Evolutionary conservation across 2,797 vertebrate genomes (phyloP).

Genomic region (Buceros bicornis): DNA sequence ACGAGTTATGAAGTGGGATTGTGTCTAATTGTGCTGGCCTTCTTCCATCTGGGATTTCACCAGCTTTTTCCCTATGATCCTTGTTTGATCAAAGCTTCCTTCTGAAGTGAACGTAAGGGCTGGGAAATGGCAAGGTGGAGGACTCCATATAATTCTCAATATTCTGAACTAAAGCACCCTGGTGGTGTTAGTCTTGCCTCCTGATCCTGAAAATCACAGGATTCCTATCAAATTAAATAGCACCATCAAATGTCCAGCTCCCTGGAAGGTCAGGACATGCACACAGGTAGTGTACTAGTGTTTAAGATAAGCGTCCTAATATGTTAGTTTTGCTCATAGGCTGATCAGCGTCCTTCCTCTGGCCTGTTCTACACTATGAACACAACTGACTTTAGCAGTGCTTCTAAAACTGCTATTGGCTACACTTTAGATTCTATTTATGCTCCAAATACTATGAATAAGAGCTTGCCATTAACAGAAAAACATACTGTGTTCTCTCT

Average conservation of each 20-base stretch:
- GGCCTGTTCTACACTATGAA: not conserved
- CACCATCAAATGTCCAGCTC: not conserved
- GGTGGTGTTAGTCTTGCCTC: not conserved
- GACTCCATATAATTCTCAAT: not conserved
- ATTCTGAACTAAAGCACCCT: not conserved
- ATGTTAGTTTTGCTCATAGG: not conserved
- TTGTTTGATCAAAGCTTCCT: not conserved
- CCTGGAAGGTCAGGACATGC: not conserved
- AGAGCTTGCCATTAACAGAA: not conserved
- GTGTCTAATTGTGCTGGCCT: not conserved
- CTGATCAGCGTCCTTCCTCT: not conserved
- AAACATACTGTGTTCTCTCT: not conserved
- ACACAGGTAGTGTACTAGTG: not conserved
- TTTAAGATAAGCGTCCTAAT: not conserved
- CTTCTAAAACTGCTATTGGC: not conserved
- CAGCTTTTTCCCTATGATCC: not conserved
- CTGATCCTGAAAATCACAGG: not conserved
- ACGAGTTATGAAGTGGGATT: not conserved
- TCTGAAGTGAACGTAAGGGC: not conserved
- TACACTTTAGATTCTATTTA: not conserved
- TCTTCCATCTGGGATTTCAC: slow-evolving; percentile 27
- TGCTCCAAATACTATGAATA: not conserved
- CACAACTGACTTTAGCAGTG: not conserved
- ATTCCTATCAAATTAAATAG: not conserved
- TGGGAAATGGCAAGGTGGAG: not conserved